These are phyloP conservation scores for Holothuria glaberrima DNA, from an alignment of 35 echinoderm and acorn worm genomes.

Conservation along the genomic window DNA sequence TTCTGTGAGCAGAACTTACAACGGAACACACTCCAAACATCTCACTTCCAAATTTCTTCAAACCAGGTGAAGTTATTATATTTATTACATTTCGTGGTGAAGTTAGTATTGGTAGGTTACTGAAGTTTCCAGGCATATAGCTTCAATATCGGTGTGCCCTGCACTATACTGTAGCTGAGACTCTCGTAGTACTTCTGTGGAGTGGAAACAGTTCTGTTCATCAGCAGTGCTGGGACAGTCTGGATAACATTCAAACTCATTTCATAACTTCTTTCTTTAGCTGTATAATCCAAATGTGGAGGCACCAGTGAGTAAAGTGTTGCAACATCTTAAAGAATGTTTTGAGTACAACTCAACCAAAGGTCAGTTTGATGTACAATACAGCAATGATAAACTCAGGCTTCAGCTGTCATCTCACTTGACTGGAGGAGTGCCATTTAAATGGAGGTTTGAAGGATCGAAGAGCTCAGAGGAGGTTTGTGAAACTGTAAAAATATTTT, in stretches of 20 bases:
- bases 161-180: no score
- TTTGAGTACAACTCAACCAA: slow-evolving; percentile 28
- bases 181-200: no score
- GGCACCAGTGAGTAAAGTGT: slow-evolving; percentile 37
- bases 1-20: no score
- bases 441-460: slow-evolving; percentile 37
- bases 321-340: slow-evolving; percentile 60
- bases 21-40: no score
- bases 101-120: no score
- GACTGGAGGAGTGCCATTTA: slow-evolving; percentile 56
- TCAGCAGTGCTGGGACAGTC: neutral
- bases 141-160: no score
- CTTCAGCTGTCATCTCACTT: slow-evolving; percentile 40
- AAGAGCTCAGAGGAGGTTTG: slow-evolving; percentile 21
- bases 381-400: neutral
- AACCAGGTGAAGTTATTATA: no score
- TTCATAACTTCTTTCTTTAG: neutral
- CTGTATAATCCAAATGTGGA: slow-evolving; percentile 52
- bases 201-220: neutral
- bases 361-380: neutral
- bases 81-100: no score
- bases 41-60: no score
- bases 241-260: neutral
- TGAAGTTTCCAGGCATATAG: no score
- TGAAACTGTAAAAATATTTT: neutral